Base-by-base conservation (phyloP, 2,888 invertebrate species). In the Vandiemenella viatica region DNA sequence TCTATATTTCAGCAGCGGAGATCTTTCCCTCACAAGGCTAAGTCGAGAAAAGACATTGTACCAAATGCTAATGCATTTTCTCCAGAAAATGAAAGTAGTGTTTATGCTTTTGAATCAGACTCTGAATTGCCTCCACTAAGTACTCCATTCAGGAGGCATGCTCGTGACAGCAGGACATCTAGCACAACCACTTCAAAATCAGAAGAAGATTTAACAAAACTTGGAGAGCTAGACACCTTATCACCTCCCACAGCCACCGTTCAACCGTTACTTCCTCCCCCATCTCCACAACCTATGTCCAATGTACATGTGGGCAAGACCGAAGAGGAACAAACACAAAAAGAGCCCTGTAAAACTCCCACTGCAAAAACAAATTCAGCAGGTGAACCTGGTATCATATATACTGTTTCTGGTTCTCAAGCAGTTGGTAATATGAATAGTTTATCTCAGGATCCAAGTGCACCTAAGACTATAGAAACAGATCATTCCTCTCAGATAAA, bases 31-130 rank as follows among this genome's bases (percentile, higher is more conserved):
- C 72, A 75, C 42, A 71, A 69, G 54, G 67, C 70, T 6, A 78
- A 75, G 55, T 68, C 72, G 53, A 68, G 71, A 43, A 67, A 64
- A 48, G 61, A 61, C 21, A 59, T 57, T 16, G 59, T 64, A 19
- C 69, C 69, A 1, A 74, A 68, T 57, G 65, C 70, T 4, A 74
- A 68, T 58, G 79, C 80, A 0, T 80, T 80, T 62, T 79, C 78
- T 0, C 76, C 76, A 1, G 77, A 77, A 55, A 79, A 80, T 58
- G 80, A 80, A 60, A 77, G 77, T 51, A 80, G 80, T 50, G 76
- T 81, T 15, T 81, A 82, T 58, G 81, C 81, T 2, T 82, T 82
- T 60, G 79, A 80, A 55, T 78, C 77, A 53, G 79, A 80, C 40
- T 73, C 72, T 22, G 79, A 79, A 51, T 68, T 72, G 16, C 69